These are phyloP conservation scores for Sebastes steindachneri DNA, from an alignment of 2,797 vertebrate genomes.

Conservation along the genomic window DNA sequence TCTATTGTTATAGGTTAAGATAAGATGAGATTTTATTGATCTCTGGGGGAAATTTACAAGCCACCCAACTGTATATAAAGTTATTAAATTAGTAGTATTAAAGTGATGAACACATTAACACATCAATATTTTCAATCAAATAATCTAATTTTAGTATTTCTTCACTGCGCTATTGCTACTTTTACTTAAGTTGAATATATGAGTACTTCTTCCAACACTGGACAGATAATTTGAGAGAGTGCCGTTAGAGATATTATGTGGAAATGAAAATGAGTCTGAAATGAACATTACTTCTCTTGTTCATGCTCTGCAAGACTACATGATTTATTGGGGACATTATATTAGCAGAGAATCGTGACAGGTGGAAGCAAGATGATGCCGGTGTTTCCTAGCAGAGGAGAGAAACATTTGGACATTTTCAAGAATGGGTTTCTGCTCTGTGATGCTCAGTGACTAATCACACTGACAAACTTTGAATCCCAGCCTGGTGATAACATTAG, in stretches of 20 bases:
- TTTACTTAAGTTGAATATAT: no score
- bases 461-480: constrained; percentile 11
- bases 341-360: constrained; percentile 10
- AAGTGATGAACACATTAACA: not conserved
- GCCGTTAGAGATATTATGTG: not conserved
- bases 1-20: no score
- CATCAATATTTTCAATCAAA: not conserved
- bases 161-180: no score
- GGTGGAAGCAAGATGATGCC: not conserved
- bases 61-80: no score
- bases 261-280: not conserved
- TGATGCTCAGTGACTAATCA: constrained; percentile 25
- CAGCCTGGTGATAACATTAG: constrained; percentile 3
- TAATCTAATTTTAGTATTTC: not conserved
- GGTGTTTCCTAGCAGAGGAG: not conserved
- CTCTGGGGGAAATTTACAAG: no score
- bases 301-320: constrained; percentile 29
- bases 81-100: not conserved
- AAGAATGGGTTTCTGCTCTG: not conserved
- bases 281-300: constrained; percentile 1
- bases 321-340: constrained; percentile 18
- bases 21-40: no score
- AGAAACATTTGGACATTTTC: not conserved
- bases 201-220: no score
- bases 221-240: not conserved